phyloP scores from a whole-genome alignment of 2,797 vertebrate species.

The Anabacerthia variegaticeps region DNA sequence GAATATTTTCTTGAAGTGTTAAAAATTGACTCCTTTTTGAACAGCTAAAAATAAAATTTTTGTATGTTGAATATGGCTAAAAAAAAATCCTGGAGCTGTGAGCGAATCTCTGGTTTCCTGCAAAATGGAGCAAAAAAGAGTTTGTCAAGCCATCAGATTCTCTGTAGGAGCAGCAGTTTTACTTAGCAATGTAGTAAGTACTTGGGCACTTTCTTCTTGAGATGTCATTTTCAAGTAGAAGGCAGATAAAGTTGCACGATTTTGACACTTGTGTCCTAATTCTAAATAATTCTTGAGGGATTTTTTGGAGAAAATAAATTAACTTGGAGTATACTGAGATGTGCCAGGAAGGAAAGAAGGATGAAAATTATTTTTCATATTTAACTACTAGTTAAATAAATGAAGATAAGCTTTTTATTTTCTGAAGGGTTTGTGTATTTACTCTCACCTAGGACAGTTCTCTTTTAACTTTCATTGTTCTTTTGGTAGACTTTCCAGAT shows the following conservation, averaged over 20 bases:
- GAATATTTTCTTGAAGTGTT: neutral
- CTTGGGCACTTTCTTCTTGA: neutral
- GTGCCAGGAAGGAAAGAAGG: neutral
- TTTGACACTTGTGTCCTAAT: neutral
- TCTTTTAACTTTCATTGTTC: neutral
- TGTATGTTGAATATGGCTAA: neutral
- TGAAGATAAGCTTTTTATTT: neutral
- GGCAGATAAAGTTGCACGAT: neutral
- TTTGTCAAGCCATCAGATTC: neutral
- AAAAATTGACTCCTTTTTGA: neutral
- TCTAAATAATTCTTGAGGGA: constrained; percentile 2
- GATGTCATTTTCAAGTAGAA: neutral
- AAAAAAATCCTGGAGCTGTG: neutral
- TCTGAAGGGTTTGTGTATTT: neutral
- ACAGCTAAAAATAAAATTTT: neutral
- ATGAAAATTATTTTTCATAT: neutral
- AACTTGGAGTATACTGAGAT: neutral
- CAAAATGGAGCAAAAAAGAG: neutral
- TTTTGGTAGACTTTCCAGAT: neutral
- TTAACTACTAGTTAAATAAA: neutral
- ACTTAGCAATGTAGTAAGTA: constrained; percentile 1
- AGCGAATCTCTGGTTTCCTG: neutral
- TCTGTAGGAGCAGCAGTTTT: neutral
- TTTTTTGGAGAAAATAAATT: constrained; percentile 13
- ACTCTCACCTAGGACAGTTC: neutral